Conservation (phyloP, 2,888 invertebrate species). For the Bugula neritina region DNA sequence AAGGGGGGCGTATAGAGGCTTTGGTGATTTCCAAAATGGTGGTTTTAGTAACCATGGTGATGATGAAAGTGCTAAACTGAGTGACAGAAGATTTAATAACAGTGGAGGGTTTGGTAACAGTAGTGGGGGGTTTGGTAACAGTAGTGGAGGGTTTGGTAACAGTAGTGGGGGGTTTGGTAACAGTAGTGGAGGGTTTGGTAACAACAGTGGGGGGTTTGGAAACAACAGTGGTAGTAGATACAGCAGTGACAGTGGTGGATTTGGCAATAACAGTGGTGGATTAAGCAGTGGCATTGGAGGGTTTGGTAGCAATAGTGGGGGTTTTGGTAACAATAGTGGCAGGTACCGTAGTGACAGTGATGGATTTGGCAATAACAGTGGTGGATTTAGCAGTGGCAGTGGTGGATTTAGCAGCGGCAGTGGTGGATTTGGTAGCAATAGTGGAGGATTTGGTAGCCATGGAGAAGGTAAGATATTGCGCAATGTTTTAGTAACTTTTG, state of each 20-base stretch:
- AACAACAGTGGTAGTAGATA: not conserved
- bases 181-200: conserved; percentile 43
- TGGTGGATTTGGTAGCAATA: not conserved
- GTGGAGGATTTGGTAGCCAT: not conserved
- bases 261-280: not conserved
- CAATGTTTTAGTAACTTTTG: no score
- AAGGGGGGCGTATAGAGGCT: no score
- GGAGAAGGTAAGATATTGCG: no score
- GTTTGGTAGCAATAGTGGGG: not conserved
- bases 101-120: conserved; percentile 35
- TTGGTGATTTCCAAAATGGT: no score
- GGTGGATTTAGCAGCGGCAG: not conserved
- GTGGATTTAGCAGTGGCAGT: not conserved
- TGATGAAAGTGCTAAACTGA: no score
- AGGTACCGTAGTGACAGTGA: not conserved
- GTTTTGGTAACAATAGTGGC: not conserved
- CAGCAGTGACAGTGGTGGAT: not conserved
- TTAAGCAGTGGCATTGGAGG: not conserved
- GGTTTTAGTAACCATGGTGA: no score
- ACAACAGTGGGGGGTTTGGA: not conserved
- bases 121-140: conserved; percentile 55
- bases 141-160: conserved; percentile 60
- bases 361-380: not conserved
- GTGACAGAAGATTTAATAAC: no score
- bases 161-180: conserved; percentile 60